Evolutionary conservation across 2,797 vertebrate species (phyloP).

Genomic region (Gymnothorax reevesii): DNA sequence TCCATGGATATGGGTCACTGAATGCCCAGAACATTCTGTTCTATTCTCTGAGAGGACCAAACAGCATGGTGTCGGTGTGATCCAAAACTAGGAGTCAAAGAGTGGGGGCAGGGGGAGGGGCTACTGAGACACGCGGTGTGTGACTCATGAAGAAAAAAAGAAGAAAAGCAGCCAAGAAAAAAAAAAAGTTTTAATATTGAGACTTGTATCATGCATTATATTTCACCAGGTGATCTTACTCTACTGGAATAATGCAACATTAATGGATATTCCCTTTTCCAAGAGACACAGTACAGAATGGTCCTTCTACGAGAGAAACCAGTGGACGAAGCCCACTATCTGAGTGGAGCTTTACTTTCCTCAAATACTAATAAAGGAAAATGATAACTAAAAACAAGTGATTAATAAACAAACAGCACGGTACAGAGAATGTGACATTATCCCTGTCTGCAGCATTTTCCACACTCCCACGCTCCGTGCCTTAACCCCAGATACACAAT

Average conservation of each 20-base stretch:
- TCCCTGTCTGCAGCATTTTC: background rate
- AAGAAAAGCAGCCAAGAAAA: background rate
- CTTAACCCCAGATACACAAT: background rate
- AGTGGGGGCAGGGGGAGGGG: background rate
- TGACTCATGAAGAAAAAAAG: background rate
- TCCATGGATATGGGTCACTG: background rate
- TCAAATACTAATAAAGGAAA: background rate
- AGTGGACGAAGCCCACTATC: background rate
- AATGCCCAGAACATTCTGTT: background rate
- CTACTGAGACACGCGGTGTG: background rate
- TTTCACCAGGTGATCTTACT: background rate
- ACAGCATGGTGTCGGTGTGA: background rate
- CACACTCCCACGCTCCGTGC: background rate
- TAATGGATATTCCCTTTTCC: background rate
- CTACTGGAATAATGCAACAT: background rate
- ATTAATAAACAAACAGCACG: background rate
- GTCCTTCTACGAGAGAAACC: background rate
- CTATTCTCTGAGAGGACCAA: background rate
- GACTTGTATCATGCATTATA: background rate
- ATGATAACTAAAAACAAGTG: background rate
- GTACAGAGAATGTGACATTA: background rate
- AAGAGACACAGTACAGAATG: background rate
- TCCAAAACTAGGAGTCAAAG: background rate
- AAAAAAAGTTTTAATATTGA: background rate
- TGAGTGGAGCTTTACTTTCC: background rate